Evolutionary conservation across 2,888 invertebrate genomes (phyloP).

Genomic region (Epistrophe eligans): DNA sequence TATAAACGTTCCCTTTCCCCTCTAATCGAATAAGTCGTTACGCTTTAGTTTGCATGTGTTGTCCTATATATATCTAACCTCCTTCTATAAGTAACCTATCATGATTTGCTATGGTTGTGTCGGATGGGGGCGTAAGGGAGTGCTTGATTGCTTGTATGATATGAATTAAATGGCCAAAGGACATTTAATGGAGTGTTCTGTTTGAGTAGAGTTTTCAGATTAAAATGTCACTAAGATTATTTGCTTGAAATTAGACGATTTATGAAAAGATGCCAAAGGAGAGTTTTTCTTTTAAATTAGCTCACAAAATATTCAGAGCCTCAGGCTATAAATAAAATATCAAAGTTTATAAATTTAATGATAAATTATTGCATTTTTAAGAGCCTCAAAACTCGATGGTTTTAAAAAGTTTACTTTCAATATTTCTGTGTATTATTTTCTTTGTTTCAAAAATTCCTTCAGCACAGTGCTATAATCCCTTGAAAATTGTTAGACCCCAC

Average conservation of each 20-base stretch:
- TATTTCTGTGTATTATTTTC: no score
- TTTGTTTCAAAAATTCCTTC: no score
- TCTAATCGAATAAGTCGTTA: conserved; percentile 10
- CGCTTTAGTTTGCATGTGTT: conserved; percentile 11
- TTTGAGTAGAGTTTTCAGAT: background rate
- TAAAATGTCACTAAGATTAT: background rate
- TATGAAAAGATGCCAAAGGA: background rate
- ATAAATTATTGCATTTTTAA: no score
- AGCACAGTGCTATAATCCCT: no score
- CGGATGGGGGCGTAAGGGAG: no score
- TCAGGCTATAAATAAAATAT: background rate
- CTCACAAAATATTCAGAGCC: background rate
- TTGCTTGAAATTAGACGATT: background rate
- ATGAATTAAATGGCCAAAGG: conserved; percentile 7
- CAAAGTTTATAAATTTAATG: background rate
- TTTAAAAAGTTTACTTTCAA: no score
- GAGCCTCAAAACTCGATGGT: no score
- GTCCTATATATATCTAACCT: background rate
- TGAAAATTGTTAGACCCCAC: no score
- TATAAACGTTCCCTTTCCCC: background rate
- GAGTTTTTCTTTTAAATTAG: background rate
- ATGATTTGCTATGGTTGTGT: background rate
- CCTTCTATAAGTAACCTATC: background rate
- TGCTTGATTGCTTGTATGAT: conserved; percentile 3
- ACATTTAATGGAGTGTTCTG: conserved; percentile 8